phyloP scores from a whole-genome alignment of 2,797 vertebrate species.

The Phaenicophaeus curvirostris region DNA sequence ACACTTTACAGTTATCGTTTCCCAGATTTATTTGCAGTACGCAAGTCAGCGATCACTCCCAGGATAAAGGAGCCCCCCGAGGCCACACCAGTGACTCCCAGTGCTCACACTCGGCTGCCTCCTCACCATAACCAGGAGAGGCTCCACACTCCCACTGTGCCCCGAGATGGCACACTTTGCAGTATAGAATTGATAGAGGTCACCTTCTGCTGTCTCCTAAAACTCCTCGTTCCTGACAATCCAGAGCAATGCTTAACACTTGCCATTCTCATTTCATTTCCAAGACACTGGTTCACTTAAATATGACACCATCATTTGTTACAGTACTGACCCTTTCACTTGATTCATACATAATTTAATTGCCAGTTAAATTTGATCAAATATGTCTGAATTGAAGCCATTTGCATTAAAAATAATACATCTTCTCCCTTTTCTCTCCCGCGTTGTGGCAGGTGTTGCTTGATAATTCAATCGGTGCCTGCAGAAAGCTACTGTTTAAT shows the following conservation, averaged over 20 bases:
- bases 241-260: neutral
- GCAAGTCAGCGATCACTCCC: neutral
- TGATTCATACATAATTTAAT: conserved; percentile 36
- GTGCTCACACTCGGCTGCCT: fast-evolving
- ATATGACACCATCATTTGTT: neutral
- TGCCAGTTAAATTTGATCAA: conserved; percentile 28
- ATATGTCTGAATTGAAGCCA: neutral
- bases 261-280: neutral
- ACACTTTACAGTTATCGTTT: fast-evolving
- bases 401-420: conserved; percentile 36
- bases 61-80: neutral
- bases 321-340: neutral
- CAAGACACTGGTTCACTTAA: neutral
- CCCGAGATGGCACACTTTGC: fast-evolving
- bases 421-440: neutral
- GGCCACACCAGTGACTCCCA: fast-evolving
- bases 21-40: neutral
- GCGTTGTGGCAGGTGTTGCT: neutral
- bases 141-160: fast-evolving
- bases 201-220: fast-evolving
- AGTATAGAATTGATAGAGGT: fast-evolving
- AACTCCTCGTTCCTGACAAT: neutral
- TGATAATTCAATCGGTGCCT: neutral
- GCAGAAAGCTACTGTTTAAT: conserved; percentile 17
- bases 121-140: fast-evolving